These are phyloP conservation scores for Epicampocera succincta DNA, from an alignment of 2,888 invertebrate genomes.

Conservation along the genomic window DNA sequence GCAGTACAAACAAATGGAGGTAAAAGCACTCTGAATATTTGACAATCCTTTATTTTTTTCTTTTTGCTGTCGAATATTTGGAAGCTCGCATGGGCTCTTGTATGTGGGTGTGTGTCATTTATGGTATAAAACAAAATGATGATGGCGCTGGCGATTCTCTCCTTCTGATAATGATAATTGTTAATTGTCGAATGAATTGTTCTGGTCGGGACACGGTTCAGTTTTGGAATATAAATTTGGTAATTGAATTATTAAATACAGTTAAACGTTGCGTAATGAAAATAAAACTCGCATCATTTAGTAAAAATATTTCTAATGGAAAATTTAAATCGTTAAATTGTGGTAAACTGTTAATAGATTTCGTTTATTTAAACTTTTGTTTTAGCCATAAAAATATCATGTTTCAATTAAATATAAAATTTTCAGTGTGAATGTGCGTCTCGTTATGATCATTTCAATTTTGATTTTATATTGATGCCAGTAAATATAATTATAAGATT, in stretches of 20 bases:
- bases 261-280: conserved; percentile 66
- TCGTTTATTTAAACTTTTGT: neutral
- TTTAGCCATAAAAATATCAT: neutral
- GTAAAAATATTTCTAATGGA: conserved; percentile 61
- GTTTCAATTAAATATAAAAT: too few relatives aligned
- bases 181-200: conserved; percentile 72
- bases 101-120: neutral
- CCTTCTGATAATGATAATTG: conserved; percentile 72
- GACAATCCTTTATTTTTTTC: too few relatives aligned
- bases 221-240: conserved; percentile 71
- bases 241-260: conserved; percentile 71
- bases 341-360: conserved; percentile 53
- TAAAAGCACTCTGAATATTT: neutral
- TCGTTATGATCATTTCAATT: too few relatives aligned
- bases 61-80: conserved; percentile 30
- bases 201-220: conserved; percentile 45
- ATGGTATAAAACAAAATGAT: neutral
- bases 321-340: conserved; percentile 53
- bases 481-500: too few relatives aligned
- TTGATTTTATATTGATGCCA: too few relatives aligned
- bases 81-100: neutral
- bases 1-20: conserved; percentile 10
- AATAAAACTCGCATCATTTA: conserved; percentile 57
- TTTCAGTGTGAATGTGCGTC: too few relatives aligned
- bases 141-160: conserved; percentile 68